Base-by-base conservation (phyloP, 2,888 invertebrate genomes). In the Melanostoma mellinum region DNA sequence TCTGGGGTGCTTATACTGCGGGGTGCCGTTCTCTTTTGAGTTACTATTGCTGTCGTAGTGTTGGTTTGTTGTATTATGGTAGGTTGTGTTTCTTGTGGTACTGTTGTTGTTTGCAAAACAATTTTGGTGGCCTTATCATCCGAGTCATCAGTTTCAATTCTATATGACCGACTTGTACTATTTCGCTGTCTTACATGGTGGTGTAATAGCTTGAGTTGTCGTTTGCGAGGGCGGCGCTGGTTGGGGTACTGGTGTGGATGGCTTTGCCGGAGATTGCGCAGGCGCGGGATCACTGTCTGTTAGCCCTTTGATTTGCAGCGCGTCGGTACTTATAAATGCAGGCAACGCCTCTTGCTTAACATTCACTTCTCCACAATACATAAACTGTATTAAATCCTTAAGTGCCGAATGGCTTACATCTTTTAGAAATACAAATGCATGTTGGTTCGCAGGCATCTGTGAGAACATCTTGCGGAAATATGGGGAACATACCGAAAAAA, bases 401-500 rank as follows among this genome's bases (percentile, higher is more conserved):
- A 94, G 92, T 88, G 94, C 94, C 87, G 94, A 93, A 91, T 94
- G 94, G 92, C 94, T 94, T 87, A 94, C 94, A 91, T 94, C 94
- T 91, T 94, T 94, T 91, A 94, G 92, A 92, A 94, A 94, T 89
- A 94, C 94, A 92, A 94, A 93, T 87, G 94, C 94, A 92, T 94
- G 94, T 89, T 94, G 93, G 89, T 94, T 94, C 87, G 94, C 93
- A 90, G 94, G 94, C 94, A 94, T 93, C 92, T 93, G 90, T 42
- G 90, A 94, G 92, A 94, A 94, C 93, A 94, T 94, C 92, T 94
- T 94, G 90, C 94, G 94, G 89, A 95, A 94, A 92, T 94, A 94
- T 79, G 94, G 94, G 90, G 94, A 94, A 92, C 95, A 95, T 89
- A 95, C 95, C 86, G 95, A 94, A 89, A 95, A 91, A 88, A 95